Conservation (phyloP, 92 coral and sea anemone genomes). For the Nematostella vectensis region DNA sequence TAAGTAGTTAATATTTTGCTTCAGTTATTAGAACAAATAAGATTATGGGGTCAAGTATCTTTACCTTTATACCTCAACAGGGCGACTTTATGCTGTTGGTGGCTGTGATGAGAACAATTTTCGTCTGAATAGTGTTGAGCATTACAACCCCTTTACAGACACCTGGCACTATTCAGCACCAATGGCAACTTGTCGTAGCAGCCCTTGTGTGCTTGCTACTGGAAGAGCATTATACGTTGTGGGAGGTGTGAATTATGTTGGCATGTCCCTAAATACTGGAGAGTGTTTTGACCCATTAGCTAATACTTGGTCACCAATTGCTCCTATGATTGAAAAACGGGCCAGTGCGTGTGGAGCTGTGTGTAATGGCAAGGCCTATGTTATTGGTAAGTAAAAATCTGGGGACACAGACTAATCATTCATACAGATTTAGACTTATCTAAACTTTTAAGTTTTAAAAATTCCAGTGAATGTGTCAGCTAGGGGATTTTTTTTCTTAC, state of each 20-base stretch:
- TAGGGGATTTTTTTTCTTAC: too few species aligned
- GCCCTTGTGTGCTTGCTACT: conserved; percentile 91
- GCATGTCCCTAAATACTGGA: conserved; percentile 86
- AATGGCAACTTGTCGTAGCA: conserved; percentile 97
- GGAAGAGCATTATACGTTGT: conserved; percentile 63
- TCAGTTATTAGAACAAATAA: not conserved
- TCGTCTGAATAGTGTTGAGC: conserved; percentile 87
- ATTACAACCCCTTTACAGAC: conserved; percentile 79
- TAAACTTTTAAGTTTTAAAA: too few species aligned
- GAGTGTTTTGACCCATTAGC: conserved; percentile 84
- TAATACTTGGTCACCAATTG: conserved; percentile 73
- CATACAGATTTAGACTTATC: too few species aligned
- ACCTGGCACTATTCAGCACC: conserved; percentile 88
- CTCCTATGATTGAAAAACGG: conserved; percentile 73
- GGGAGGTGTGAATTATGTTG: conserved; percentile 96
- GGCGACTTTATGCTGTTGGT: conserved; percentile 95
- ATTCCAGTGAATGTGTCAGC: too few species aligned
- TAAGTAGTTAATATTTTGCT: conserved; percentile 15
- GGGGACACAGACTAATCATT: not conserved
- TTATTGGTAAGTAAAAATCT: conserved; percentile 57
- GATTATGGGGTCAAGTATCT: not conserved
- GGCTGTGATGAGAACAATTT: conserved; percentile 97
- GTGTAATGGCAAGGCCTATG: conserved; percentile 86
- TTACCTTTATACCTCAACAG: too few species aligned
- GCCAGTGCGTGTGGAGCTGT: conserved; percentile 99